Conservation (phyloP, 1,140 invertebrate species). For the Tetranychus cinnabarinus region DNA sequence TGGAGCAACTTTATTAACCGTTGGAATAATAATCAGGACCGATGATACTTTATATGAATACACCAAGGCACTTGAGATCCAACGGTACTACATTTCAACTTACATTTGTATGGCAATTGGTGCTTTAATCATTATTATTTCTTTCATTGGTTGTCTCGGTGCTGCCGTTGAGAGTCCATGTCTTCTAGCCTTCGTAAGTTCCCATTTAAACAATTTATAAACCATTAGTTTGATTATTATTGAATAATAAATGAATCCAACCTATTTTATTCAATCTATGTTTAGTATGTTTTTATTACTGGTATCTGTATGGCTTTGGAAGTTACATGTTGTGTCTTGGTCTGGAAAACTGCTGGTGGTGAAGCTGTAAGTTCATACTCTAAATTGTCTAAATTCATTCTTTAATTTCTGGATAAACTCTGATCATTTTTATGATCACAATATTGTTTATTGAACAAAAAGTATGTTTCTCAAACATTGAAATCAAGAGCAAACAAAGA, state of each 20-base stretch:
- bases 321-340: slow-evolving; percentile 10
- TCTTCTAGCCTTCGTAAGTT: slow-evolving; percentile 13
- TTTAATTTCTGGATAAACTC: background rate
- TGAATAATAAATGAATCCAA: background rate
- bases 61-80: slow-evolving; percentile 9
- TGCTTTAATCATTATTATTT: slow-evolving; percentile 13
- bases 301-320: slow-evolving; percentile 13
- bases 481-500: background rate
- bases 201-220: too few species aligned
- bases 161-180: slow-evolving; percentile 15
- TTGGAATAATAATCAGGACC: slow-evolving; percentile 13
- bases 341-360: slow-evolving; percentile 15
- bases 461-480: background rate
- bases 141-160: slow-evolving; percentile 15
- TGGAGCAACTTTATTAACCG: slow-evolving; percentile 11
- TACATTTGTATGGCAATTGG: slow-evolving; percentile 13
- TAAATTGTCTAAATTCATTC: background rate
- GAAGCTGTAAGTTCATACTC: slow-evolving; percentile 11
- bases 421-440: background rate
- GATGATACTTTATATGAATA: slow-evolving; percentile 15
- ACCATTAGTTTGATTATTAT: slow-evolving; percentile 1
- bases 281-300: slow-evolving; percentile 13
- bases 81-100: slow-evolving; percentile 14
- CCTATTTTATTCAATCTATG: background rate
- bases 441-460: background rate